Evolutionary conservation across 2,888 invertebrate genomes (phyloP).

Genomic region (Scotopteryx bipunctaria): DNA sequence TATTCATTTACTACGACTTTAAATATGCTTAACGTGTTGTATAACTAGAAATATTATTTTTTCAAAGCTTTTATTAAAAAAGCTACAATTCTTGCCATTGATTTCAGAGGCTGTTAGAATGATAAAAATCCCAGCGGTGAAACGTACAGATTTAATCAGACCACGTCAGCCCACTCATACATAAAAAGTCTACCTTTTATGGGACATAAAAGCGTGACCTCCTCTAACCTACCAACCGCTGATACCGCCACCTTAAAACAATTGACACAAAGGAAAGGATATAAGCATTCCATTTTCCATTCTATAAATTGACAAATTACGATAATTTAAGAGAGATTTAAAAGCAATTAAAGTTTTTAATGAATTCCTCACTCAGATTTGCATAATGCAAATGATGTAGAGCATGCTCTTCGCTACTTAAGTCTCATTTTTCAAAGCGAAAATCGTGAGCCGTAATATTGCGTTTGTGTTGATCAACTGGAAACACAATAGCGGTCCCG

Average conservation of each 20-base stretch:
- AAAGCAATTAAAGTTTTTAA: slow-evolving; percentile 58
- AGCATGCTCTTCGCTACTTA: slow-evolving; percentile 47
- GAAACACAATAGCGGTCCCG: too few species aligned
- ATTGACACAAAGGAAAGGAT: too few species aligned
- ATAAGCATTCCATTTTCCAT: slow-evolving; percentile 17
- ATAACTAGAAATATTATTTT: too few species aligned
- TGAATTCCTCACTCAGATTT: slow-evolving; percentile 52
- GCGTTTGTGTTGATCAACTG: too few species aligned
- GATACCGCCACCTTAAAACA: too few species aligned
- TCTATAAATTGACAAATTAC: slow-evolving; percentile 8
- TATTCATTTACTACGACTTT: too few species aligned
- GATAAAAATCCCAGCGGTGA: slow-evolving; percentile 6
- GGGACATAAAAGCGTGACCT: slow-evolving; percentile 24
- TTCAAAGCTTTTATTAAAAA: too few species aligned
- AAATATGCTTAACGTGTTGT: too few species aligned
- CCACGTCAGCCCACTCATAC: slow-evolving; percentile 15
- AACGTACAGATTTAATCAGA: slow-evolving; percentile 28
- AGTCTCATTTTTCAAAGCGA: not conserved
- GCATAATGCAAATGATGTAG: slow-evolving; percentile 58
- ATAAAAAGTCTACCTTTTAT: slow-evolving; percentile 30
- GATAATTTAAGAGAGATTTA: slow-evolving; percentile 25
- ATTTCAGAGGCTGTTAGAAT: too few species aligned
- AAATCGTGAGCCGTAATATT: too few species aligned
- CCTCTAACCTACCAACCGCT: not conserved
- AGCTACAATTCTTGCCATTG: too few species aligned